Evolutionary conservation across 2,888 invertebrate species (phyloP), one percentile per base, ranked within the genome.

Genomic region (Villa cingulata): DNA sequence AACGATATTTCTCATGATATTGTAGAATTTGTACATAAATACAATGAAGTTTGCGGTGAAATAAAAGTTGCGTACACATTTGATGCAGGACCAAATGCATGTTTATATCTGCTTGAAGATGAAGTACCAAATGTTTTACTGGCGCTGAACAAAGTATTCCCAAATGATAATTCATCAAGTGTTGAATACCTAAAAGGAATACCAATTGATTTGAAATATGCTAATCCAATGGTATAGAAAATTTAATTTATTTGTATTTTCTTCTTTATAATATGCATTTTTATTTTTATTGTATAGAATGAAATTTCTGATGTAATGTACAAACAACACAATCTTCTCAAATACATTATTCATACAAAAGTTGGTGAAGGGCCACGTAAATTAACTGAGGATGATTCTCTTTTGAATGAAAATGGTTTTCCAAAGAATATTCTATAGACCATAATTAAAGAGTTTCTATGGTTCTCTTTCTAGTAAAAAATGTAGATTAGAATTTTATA

Each of bases 51-150:
- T 23, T 73, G 71, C 59, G 78, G 79, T n/a, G 65, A 71, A 51
- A 66, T 70, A 17, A 83, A 79, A 70, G 84, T 90, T 9, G 92
- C 94, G 1, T 99, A 99, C 64, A 96, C 97, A 16, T 98, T 91
- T 73, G 98, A 98, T 76, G 98, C 98, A 46, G 98, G 98, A 6
- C 88, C 96, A 43, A 98, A 98, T 73, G 91, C 91, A 5, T 94
- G 91, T 65, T 68, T 97, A 0, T 95, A 86, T 69, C 68, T 92
- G 16, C 68, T 87, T 43, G 81, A 88, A 55, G 71, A 83, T 52
- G 77, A 86, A 64, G 81, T 92, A 0, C 72, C 80, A 1, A 74
- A 75, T 58, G 72, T 91, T 14, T 50, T 86, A 20, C 70, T 78
- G 27, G 64, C 87, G 15, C 66, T 95, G 6, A 77, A 81, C 59